These are phyloP conservation scores for Cathartes aura DNA, from an alignment of 2,113 vertebrate genomes.

Conservation along the genomic window DNA sequence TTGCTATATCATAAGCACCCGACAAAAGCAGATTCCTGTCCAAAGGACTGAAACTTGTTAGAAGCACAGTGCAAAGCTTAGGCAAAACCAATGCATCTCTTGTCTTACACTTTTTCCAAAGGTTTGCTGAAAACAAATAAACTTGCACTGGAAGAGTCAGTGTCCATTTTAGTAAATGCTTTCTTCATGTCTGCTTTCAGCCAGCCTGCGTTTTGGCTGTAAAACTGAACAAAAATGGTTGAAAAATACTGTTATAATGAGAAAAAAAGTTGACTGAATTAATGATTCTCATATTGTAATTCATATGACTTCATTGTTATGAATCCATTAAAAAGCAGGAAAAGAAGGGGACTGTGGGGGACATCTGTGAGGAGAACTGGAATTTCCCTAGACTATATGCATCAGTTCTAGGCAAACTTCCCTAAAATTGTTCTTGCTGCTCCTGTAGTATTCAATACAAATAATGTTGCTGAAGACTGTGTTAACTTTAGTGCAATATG, in stretches of 20 bases:
- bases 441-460: not conserved
- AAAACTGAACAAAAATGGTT: not conserved
- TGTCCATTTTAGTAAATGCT: not conserved
- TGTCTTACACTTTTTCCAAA: not conserved
- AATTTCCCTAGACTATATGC: not conserved
- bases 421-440: not conserved
- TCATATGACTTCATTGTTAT: not conserved
- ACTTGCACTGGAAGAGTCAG: not conserved
- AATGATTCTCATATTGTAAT: not conserved
- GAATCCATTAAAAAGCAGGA: not conserved
- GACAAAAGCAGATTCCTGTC: not conserved
- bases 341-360: not conserved
- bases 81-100: not conserved
- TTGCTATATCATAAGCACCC: not conserved
- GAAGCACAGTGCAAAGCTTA: not conserved
- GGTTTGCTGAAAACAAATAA: not conserved
- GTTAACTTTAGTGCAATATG: not conserved
- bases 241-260: not conserved
- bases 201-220: fast-evolving
- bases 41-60: not conserved
- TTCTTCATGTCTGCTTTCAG: not conserved
- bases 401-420: not conserved
- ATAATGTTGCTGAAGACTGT: not conserved
- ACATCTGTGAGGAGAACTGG: not conserved
- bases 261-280: not conserved